Percentiles rank a stretch among this genome's conserved stretches.
Conservation (phyloP, 2,888 invertebrate species). For the Heliconius ethilla region DNA sequence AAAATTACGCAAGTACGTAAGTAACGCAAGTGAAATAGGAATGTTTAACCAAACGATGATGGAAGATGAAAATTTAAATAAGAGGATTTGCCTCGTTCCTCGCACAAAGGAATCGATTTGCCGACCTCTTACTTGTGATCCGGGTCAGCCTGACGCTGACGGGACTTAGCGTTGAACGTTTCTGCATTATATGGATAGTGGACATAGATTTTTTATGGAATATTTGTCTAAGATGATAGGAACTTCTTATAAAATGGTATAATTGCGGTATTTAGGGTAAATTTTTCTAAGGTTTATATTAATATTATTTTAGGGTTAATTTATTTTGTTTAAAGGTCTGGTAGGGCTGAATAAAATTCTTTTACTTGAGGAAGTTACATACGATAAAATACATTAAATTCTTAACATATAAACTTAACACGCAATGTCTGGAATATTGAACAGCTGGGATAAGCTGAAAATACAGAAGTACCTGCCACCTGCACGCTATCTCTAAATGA, state of each 20-base stretch:
- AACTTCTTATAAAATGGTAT: too few species aligned
- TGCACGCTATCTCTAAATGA: neutral
- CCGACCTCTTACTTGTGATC: conserved; percentile 36
- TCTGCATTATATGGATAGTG: neutral
- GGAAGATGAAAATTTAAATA: conserved; percentile 34
- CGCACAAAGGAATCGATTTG: conserved; percentile 39
- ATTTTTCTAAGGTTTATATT: too few species aligned
- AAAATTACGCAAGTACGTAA: neutral
- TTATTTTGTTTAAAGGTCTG: too few species aligned
- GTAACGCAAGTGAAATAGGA: neutral
- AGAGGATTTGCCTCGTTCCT: conserved; percentile 29
- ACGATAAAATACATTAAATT: neutral
- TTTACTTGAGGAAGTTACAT: neutral
- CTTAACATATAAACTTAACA: too few species aligned
- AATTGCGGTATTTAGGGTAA: too few species aligned
- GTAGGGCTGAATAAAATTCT: neutral
- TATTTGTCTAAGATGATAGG: too few species aligned
- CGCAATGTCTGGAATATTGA: too few species aligned
- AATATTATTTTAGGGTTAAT: too few species aligned
- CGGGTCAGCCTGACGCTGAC: conserved; percentile 39
- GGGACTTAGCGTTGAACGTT: conserved; percentile 28
- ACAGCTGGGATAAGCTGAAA: too few species aligned
- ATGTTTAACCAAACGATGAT: conserved; percentile 16
- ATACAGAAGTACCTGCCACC: neutral
- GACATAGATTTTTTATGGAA: neutral